These are phyloP conservation scores for Uloborus diversus DNA, from an alignment of 1,140 invertebrate genomes.

Conservation along the genomic window DNA sequence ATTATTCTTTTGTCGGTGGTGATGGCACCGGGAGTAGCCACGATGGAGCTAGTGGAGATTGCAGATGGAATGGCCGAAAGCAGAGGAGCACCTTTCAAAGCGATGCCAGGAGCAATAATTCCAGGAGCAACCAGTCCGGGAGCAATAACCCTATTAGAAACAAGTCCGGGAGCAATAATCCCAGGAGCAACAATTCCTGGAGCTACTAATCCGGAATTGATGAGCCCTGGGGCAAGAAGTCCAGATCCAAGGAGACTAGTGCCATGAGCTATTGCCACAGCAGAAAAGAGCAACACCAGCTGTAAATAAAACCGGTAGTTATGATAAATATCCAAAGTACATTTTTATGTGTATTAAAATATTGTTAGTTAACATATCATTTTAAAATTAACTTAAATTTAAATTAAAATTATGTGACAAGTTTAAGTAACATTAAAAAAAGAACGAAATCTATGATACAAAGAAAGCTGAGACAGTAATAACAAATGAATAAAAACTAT, in stretches of 20 bases:
- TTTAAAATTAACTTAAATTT: too few relatives aligned
- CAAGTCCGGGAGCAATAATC: not conserved
- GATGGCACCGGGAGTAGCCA: constrained; percentile 19
- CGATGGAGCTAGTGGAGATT: not conserved
- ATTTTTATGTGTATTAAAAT: too few relatives aligned
- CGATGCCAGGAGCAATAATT: not conserved
- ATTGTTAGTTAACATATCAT: not conserved
- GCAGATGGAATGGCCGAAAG: not conserved
- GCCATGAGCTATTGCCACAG: constrained; percentile 5
- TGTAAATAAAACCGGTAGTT: not conserved
- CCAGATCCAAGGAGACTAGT: not conserved
- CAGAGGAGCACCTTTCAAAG: not conserved
- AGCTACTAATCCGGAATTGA: not conserved
- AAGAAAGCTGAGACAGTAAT: too few relatives aligned
- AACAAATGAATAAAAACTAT: too few relatives aligned
- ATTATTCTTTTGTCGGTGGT: constrained; percentile 31
- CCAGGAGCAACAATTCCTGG: not conserved
- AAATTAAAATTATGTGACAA: too few relatives aligned
- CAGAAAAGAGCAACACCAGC: not conserved
- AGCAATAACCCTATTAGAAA: not conserved
- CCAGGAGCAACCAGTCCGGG: not conserved
- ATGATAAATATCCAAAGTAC: not conserved
- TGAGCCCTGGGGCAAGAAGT: not conserved
- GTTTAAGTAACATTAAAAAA: too few relatives aligned
- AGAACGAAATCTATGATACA: too few relatives aligned